Conservation (phyloP, 92 coral and sea anemone genomes). For the Parazoanthus atlanticus region DNA sequence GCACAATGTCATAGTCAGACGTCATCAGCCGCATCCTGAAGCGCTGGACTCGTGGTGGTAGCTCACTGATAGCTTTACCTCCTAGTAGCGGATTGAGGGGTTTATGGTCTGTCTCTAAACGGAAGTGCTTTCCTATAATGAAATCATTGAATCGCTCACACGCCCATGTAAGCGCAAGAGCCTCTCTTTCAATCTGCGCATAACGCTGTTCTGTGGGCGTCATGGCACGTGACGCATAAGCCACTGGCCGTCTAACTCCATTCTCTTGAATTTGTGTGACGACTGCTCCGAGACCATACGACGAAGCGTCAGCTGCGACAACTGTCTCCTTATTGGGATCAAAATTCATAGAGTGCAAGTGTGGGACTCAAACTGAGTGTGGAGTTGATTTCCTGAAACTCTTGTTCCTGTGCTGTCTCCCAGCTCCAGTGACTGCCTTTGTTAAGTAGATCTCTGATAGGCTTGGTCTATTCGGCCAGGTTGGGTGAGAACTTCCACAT, state of each 20-base stretch:
- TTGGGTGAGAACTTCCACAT: no score
- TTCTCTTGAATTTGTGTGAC: constrained; percentile 4
- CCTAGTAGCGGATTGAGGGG: background rate
- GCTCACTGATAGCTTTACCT: background rate
- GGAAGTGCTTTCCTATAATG: background rate
- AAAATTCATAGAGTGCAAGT: constrained; percentile 25
- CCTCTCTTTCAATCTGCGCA: background rate
- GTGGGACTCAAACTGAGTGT: background rate
- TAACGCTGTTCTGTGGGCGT: constrained; percentile 13
- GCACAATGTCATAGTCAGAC: background rate
- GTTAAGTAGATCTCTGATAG: background rate
- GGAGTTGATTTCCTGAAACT: constrained; percentile 5
- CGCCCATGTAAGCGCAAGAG: background rate
- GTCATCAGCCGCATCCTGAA: background rate
- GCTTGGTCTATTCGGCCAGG: no score
- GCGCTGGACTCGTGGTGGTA: background rate
- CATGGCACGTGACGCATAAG: constrained; percentile 22
- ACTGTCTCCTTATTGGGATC: background rate
- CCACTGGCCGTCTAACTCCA: background rate
- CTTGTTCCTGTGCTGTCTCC: constrained; percentile 14
- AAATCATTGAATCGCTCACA: background rate
- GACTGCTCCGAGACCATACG: background rate
- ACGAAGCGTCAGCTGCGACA: background rate
- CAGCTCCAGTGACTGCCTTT: constrained; percentile 11
- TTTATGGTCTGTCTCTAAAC: background rate